A percentile compares a stretch with the other conserved stretches of the same genome.
These are phyloP conservation scores for Folsomia candida DNA, from an alignment of 2,888 invertebrate genomes.

Conservation along the genomic window DNA sequence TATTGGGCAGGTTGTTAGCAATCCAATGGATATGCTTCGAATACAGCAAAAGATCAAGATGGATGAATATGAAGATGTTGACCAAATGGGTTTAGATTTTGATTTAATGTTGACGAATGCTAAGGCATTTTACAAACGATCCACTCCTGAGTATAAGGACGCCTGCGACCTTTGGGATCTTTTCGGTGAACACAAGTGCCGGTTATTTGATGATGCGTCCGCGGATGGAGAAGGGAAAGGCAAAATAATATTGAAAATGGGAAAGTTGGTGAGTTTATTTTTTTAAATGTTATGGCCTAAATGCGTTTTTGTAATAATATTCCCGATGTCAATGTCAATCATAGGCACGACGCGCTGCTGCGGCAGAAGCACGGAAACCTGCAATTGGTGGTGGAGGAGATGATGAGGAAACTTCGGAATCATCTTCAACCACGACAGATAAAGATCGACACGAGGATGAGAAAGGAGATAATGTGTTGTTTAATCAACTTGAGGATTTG, in stretches of 20 bases:
- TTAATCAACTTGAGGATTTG: slow-evolving; percentile 77
- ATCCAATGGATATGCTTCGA: slow-evolving; percentile 90
- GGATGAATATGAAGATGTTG: slow-evolving; percentile 92
- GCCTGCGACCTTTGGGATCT: slow-evolving; percentile 84
- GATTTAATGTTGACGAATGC: slow-evolving; percentile 90
- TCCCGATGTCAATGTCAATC: not conserved
- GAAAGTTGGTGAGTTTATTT: slow-evolving; percentile 55
- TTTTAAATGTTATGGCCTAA: not conserved
- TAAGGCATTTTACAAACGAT: slow-evolving; percentile 84
- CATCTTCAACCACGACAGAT: slow-evolving; percentile 69
- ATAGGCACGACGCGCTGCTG: slow-evolving; percentile 52
- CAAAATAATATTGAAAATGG: slow-evolving; percentile 60
- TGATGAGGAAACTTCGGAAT: slow-evolving; percentile 66
- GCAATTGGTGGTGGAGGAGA: slow-evolving; percentile 59
- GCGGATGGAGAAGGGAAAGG: slow-evolving; percentile 58
- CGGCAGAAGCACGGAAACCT: slow-evolving; percentile 53
- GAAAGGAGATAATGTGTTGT: slow-evolving; percentile 28
- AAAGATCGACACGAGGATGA: slow-evolving; percentile 57
- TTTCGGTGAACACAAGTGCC: slow-evolving; percentile 65
- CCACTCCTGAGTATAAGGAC: slow-evolving; percentile 81
- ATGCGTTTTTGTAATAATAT: slow-evolving; percentile 3
- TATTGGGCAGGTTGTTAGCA: slow-evolving; percentile 69
- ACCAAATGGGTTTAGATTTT: slow-evolving; percentile 84
- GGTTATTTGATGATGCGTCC: slow-evolving; percentile 54
- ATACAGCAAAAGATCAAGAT: slow-evolving; percentile 96